Evolutionary conservation across 1,140 invertebrate species (phyloP).

Genomic region (Drosophila melanica): DNA sequence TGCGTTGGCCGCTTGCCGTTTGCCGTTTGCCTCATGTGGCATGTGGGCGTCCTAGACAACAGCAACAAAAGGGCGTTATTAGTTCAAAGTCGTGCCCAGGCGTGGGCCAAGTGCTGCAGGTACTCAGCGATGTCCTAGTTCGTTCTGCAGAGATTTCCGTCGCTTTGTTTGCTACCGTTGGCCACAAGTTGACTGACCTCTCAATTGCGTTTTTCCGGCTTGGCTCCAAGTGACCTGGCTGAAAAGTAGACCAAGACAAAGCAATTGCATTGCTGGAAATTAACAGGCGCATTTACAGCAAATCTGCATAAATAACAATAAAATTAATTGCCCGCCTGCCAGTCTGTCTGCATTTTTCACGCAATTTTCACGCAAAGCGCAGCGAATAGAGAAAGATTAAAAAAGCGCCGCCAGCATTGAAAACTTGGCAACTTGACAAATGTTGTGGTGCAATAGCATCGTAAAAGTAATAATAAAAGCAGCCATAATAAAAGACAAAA

Average conservation of each 20-base stretch:
- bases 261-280: slow-evolving; percentile 68
- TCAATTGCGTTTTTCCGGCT: slow-evolving; percentile 14
- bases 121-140: slow-evolving; percentile 37
- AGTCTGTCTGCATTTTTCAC: slow-evolving; percentile 56
- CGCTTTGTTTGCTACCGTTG: not conserved
- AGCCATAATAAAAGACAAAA: slow-evolving; percentile 62
- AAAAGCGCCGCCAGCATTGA: slow-evolving; percentile 33
- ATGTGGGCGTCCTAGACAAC: slow-evolving; percentile 27
- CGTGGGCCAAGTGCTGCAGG: slow-evolving; percentile 26
- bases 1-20: slow-evolving; percentile 17
- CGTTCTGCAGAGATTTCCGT: slow-evolving; percentile 18
- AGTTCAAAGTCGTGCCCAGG: slow-evolving; percentile 48
- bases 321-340: slow-evolving; percentile 68
- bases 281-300: slow-evolving; percentile 41
- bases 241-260: slow-evolving; percentile 74
- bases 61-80: slow-evolving; percentile 48
- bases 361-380: slow-evolving; percentile 50
- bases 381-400: slow-evolving; percentile 10
- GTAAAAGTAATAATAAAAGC: slow-evolving; percentile 30
- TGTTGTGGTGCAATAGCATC: slow-evolving; percentile 31
- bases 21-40: slow-evolving; percentile 14
- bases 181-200: slow-evolving; percentile 1
- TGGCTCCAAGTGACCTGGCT: slow-evolving; percentile 10
- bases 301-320: slow-evolving; percentile 67
- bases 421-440: slow-evolving; percentile 57